Conservation (phyloP, 2,888 invertebrate species). For the Eupithecia exiguata region DNA sequence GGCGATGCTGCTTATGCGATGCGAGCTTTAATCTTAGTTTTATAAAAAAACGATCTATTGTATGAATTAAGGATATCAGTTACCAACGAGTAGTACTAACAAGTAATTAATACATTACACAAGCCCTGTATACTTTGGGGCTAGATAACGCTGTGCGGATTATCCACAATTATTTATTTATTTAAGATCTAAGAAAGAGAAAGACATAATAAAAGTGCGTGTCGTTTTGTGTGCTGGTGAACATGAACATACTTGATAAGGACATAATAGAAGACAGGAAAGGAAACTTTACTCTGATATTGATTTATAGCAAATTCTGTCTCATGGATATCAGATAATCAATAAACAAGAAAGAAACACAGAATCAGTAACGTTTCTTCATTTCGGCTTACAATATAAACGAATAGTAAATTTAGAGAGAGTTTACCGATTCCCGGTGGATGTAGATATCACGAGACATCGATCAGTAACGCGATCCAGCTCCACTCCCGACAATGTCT, state of each 20-base stretch:
- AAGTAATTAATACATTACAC: background rate
- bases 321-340: too few relatives aligned
- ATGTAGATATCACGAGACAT: background rate
- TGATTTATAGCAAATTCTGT: too few relatives aligned
- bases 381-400: too few relatives aligned
- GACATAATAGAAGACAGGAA: background rate
- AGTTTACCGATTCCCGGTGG: background rate
- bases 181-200: too few relatives aligned
- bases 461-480: background rate
- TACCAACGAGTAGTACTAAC: too few relatives aligned
- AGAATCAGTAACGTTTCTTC: too few relatives aligned
- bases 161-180: background rate
- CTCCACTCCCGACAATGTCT: background rate
- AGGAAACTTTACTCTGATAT: too few relatives aligned
- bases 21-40: too few relatives aligned
- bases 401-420: background rate
- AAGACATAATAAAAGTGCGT: too few relatives aligned
- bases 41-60: background rate
- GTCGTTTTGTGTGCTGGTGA: background rate
- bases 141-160: background rate
- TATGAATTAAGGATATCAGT: background rate
- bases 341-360: too few relatives aligned
- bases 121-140: background rate
- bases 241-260: background rate
- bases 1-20: too few relatives aligned